Conservation (phyloP, 2,113 vertebrate genomes). For the Micronycteris hirsuta region DNA sequence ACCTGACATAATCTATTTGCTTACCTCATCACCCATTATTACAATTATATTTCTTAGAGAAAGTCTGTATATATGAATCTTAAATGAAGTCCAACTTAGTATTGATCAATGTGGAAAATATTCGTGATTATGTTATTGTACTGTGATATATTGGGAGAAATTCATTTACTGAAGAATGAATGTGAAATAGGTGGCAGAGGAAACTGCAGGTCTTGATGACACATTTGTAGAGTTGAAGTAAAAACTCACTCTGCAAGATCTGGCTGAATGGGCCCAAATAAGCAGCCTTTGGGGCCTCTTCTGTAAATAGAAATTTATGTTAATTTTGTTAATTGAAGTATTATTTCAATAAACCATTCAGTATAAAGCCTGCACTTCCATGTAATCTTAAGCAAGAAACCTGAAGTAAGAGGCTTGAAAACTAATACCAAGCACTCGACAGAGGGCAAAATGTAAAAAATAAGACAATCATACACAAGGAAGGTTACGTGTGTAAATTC, state of each 20-base stretch:
- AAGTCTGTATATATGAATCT: not conserved
- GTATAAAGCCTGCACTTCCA: not conserved
- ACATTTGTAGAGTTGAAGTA: slow-evolving; percentile 41
- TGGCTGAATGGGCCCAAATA: slow-evolving; percentile 55
- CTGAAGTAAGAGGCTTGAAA: not conserved
- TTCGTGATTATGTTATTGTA: slow-evolving; percentile 45
- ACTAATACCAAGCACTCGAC: not conserved
- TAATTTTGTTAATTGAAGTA: slow-evolving; percentile 34
- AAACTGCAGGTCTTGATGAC: slow-evolving; percentile 66
- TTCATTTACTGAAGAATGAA: slow-evolving; percentile 63
- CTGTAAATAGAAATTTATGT: slow-evolving; percentile 6
- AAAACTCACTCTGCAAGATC: slow-evolving; percentile 45
- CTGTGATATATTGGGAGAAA: slow-evolving; percentile 39
- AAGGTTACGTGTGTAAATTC: not conserved
- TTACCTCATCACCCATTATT: not conserved
- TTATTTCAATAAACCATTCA: slow-evolving; percentile 44
- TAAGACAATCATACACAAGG: not conserved
- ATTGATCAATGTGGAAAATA: slow-evolving; percentile 41
- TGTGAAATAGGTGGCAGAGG: slow-evolving; percentile 60
- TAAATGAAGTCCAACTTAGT: slow-evolving; percentile 27
- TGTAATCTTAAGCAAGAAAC: not conserved
- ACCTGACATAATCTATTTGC: not conserved
- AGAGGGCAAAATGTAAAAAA: not conserved
- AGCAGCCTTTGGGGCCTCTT: not conserved
- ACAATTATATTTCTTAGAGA: not conserved